Evolutionary conservation across 2,113 vertebrate species (phyloP).

Genomic region (Menidia beryllina): DNA sequence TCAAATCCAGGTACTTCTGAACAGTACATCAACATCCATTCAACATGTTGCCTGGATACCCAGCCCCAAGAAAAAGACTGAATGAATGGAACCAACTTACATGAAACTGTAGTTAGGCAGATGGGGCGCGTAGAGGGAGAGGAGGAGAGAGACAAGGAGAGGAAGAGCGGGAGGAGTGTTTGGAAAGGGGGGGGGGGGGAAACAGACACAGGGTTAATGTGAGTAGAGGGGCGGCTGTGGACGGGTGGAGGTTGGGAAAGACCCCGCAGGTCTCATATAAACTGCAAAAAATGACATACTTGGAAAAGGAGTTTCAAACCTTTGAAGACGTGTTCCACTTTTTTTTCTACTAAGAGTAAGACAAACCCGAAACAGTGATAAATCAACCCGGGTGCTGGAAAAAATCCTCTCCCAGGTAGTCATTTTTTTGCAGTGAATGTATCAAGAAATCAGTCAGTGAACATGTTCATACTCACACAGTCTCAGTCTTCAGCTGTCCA

Average conservation of each 20-base stretch:
- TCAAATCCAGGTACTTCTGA: background rate
- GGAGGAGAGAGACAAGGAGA: slow-evolving; percentile 86
- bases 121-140: slow-evolving; percentile 87
- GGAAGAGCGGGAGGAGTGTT: slow-evolving; percentile 81
- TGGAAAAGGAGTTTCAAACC: slow-evolving; percentile 36
- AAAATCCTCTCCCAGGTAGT: slow-evolving; percentile 44
- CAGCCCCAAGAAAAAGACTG: slow-evolving; percentile 64
- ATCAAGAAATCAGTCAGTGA: slow-evolving; percentile 36
- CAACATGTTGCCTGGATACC: slow-evolving; percentile 45
- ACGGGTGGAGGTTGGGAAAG: slow-evolving; percentile 33
- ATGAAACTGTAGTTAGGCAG: slow-evolving; percentile 99
- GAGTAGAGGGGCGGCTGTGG: slow-evolving; percentile 78
- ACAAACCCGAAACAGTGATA: too few species aligned
- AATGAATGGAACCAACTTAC: slow-evolving; percentile 93
- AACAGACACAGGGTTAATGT: slow-evolving; percentile 93
- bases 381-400: background rate
- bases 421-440: slow-evolving; percentile 50
- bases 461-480: background rate
- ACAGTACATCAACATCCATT: background rate
- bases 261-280: slow-evolving; percentile 29
- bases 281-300: slow-evolving; percentile 51
- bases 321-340: background rate
- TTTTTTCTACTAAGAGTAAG: too few species aligned
- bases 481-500: background rate
- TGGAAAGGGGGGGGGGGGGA: slow-evolving; percentile 82